Evolutionary conservation across 92 coral and sea anemone genomes (phyloP).

Genomic region (Parazoanthus darwini): DNA sequence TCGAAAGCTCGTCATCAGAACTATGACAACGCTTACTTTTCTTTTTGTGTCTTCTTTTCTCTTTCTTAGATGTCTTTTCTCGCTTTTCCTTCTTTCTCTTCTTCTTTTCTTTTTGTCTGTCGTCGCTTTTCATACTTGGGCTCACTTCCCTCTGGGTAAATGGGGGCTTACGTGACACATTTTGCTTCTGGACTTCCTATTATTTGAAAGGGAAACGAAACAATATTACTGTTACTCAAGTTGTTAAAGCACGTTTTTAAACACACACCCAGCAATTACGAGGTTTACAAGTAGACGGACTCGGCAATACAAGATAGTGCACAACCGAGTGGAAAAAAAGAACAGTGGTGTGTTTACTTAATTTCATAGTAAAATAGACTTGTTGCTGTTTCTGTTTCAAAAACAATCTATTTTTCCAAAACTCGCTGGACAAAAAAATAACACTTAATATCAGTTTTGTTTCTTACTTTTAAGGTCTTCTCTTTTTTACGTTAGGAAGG

Average conservation of each 20-base stretch:
- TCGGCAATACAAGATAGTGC: too few relatives aligned
- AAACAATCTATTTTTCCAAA: too few relatives aligned
- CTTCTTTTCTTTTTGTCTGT: conserved; percentile 49
- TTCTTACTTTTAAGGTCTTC: too few relatives aligned
- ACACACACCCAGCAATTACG: neutral
- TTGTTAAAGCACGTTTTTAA: neutral
- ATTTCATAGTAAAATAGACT: too few relatives aligned
- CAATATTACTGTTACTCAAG: neutral
- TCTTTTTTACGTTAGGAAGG: too few relatives aligned
- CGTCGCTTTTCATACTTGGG: conserved; percentile 16
- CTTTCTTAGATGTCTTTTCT: conserved; percentile 63
- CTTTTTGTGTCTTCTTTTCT: conserved; percentile 41
- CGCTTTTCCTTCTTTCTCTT: conserved; percentile 61
- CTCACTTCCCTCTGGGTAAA: neutral
- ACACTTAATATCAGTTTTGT: too few relatives aligned
- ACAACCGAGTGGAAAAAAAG: too few relatives aligned
- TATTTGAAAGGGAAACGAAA: neutral
- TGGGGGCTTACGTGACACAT: neutral
- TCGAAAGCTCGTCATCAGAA: neutral
- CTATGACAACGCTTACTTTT: conserved; percentile 46
- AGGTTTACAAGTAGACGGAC: too few relatives aligned
- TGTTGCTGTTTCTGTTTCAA: too few relatives aligned
- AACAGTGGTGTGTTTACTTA: too few relatives aligned
- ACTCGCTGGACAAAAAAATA: too few relatives aligned
- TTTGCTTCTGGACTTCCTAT: neutral